These are phyloP conservation scores for Equus quagga DNA, from an alignment of 2,113 vertebrate species.

Conservation along the genomic window DNA sequence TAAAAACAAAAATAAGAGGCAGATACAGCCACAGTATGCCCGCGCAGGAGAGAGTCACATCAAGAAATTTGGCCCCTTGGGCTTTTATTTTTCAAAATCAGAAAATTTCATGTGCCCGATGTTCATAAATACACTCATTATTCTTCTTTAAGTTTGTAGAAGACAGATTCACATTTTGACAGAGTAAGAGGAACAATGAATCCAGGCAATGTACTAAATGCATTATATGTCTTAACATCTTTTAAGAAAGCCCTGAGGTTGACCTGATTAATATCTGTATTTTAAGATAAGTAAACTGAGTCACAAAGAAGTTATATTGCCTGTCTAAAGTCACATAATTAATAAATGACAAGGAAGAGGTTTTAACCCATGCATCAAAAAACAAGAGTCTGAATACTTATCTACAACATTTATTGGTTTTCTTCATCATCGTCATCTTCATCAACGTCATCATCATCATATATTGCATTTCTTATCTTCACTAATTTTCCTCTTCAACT, in stretches of 20 bases:
- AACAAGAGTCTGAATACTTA: not conserved
- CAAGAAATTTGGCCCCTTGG: not conserved
- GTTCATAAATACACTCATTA: not conserved
- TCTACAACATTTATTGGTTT: not conserved
- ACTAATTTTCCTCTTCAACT: not conserved
- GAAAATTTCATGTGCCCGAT: not conserved
- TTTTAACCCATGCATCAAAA: not conserved
- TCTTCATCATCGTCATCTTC: no score
- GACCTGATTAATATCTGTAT: not conserved
- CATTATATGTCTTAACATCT: not conserved
- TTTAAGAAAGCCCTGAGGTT: not conserved
- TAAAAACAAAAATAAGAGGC: not conserved
- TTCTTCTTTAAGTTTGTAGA: not conserved
- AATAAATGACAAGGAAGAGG: not conserved
- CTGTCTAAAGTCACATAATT: not conserved
- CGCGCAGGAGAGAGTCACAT: not conserved
- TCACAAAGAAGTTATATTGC: not conserved
- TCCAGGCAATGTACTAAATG: not conserved
- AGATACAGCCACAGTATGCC: not conserved
- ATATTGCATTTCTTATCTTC: not conserved
- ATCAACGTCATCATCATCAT: not conserved
- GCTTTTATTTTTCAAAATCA: not conserved
- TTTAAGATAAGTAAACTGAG: not conserved
- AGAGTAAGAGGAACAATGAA: not conserved
- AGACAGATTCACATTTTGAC: not conserved